A percentile compares a stretch with the other conserved stretches of the same genome.
Conservation (phyloP, 2,113 vertebrate species). For the Hylia prasina region DNA sequence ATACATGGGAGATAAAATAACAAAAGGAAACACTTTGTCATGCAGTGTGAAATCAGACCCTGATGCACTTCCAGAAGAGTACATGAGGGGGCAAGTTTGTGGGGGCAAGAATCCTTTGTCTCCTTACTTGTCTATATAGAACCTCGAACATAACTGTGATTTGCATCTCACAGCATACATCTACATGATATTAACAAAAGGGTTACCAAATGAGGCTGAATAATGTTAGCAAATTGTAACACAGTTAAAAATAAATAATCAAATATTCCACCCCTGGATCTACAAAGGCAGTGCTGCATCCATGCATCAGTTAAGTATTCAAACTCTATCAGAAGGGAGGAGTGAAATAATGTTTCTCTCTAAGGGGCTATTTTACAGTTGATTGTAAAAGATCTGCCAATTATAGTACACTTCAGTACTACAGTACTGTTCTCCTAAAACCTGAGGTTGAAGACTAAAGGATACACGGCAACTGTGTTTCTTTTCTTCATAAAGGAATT, state of each 20-base stretch:
- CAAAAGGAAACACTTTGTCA: neutral
- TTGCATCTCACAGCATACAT: neutral
- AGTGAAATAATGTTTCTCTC: neutral
- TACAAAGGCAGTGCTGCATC: neutral
- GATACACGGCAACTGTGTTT: neutral
- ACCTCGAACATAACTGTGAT: neutral
- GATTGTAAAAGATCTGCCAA: neutral
- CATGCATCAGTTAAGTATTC: neutral
- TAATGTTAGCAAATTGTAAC: neutral
- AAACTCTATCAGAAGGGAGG: neutral
- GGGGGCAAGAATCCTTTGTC: neutral
- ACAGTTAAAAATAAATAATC: conserved; percentile 8
- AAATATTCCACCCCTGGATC: neutral
- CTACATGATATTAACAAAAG: neutral
- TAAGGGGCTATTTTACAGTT: neutral
- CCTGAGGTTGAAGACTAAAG: neutral
- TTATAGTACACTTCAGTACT: neutral
- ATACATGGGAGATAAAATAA: neutral
- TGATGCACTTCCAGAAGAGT: neutral
- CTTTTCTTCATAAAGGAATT: neutral
- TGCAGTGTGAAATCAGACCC: neutral
- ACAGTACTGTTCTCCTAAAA: neutral
- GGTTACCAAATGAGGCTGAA: neutral
- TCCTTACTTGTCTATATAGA: neutral
- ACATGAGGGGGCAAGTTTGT: neutral